Evolutionary conservation across 2,888 invertebrate species (phyloP).

Genomic region (Campopleginae sp.): DNA sequence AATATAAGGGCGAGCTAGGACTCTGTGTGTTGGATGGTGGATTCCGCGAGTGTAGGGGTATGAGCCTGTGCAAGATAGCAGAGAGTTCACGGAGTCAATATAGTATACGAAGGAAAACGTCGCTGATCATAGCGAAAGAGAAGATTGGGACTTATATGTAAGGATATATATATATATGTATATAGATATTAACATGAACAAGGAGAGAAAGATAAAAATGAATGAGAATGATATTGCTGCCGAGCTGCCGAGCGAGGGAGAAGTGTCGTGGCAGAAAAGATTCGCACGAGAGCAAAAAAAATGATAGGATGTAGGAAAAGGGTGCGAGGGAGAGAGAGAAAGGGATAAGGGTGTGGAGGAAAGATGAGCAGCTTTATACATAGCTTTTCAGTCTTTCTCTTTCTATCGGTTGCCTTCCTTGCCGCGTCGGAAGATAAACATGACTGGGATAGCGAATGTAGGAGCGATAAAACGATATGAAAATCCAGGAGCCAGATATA

Average conservation of each 20-base stretch:
- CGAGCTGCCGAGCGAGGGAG: slow-evolving; percentile 57
- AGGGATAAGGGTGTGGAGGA: slow-evolving; percentile 46
- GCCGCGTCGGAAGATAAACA: slow-evolving; percentile 73
- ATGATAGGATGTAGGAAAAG: slow-evolving; percentile 15
- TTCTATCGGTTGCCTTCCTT: slow-evolving; percentile 48
- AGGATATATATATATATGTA: slow-evolving; percentile 7
- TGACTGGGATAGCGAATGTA: slow-evolving; percentile 75
- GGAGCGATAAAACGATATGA: slow-evolving; percentile 76
- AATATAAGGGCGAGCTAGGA: slow-evolving; percentile 5
- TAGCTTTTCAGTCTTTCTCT: slow-evolving; percentile 39
- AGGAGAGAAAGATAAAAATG: slow-evolving; percentile 72
- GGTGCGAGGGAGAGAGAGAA: slow-evolving; percentile 45
- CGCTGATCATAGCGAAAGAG: slow-evolving; percentile 73
- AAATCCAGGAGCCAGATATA: slow-evolving; percentile 75
- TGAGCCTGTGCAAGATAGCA: slow-evolving; percentile 35
- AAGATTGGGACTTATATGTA: slow-evolving; percentile 65
- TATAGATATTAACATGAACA: slow-evolving; percentile 1
- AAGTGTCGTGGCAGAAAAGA: slow-evolving; percentile 59
- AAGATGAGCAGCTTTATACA: slow-evolving; percentile 30
- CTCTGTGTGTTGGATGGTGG: not conserved
- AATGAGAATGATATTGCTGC: slow-evolving; percentile 75
- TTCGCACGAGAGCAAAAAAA: slow-evolving; percentile 52
- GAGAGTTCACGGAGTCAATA: slow-evolving; percentile 67
- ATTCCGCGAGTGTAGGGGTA: slow-evolving; percentile 17
- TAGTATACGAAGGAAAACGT: slow-evolving; percentile 67